These are phyloP conservation scores for Montipora cactus DNA, from an alignment of 64 coral and sea anemone genomes.

Conservation along the genomic window DNA sequence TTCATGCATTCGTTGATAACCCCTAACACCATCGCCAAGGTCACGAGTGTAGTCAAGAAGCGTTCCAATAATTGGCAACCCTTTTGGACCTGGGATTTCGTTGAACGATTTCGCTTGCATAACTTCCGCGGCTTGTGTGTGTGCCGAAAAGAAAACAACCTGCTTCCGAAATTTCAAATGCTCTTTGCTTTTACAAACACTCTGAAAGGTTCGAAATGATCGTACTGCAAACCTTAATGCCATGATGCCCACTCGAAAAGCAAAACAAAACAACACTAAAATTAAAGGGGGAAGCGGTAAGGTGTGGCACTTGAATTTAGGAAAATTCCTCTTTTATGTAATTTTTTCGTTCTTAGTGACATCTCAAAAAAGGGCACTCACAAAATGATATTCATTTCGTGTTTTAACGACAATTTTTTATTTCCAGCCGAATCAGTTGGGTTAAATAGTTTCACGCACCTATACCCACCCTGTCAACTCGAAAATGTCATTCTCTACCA, in stretches of 20 bases:
- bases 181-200: neutral
- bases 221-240: neutral
- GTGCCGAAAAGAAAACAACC: neutral
- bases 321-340: no score
- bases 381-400: no score
- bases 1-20: slow-evolving; percentile 29
- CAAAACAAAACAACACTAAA: no score
- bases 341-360: no score
- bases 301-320: no score
- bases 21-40: slow-evolving; percentile 1
- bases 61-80: slow-evolving; percentile 51
- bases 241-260: neutral
- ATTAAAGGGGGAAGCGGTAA: no score
- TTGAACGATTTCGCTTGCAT: slow-evolving; percentile 32
- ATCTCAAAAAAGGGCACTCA: no score
- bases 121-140: neutral
- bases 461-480: no score
- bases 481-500: no score
- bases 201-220: neutral
- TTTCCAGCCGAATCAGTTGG: no score
- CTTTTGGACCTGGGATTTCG: slow-evolving; percentile 65
- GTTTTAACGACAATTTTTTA: no score
- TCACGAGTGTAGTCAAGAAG: slow-evolving; percentile 3
- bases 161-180: neutral
- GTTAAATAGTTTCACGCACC: no score